phyloP scores from a whole-genome alignment of 2,797 vertebrate genomes.

The Lutjanus campechanus region DNA sequence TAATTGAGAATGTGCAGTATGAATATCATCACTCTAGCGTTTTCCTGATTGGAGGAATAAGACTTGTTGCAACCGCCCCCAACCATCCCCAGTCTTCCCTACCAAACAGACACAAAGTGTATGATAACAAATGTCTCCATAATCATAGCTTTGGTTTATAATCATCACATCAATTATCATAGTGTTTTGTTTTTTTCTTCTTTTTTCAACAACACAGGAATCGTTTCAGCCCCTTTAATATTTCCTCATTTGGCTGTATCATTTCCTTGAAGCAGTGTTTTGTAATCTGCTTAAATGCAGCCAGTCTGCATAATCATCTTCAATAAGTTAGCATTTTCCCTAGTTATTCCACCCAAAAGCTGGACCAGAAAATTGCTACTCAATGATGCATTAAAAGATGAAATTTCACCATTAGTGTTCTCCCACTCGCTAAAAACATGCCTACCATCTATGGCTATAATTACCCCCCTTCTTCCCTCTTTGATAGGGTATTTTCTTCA shows the following conservation, averaged over 20 bases:
- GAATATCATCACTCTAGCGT: too few relatives aligned
- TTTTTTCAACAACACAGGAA: background rate
- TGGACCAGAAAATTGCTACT: slow-evolving; percentile 51
- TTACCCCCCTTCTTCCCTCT: slow-evolving; percentile 21
- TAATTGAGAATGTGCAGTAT: too few relatives aligned
- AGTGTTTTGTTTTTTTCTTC: background rate
- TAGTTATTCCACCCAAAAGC: slow-evolving; percentile 41
- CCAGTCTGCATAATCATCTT: slow-evolving; percentile 44
- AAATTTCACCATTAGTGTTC: slow-evolving; percentile 36
- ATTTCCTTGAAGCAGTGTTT: slow-evolving; percentile 41
- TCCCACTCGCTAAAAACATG: slow-evolving; percentile 32
- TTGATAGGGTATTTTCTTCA: slow-evolving; percentile 30
- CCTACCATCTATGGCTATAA: slow-evolving; percentile 38
- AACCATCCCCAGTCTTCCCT: too few relatives aligned
- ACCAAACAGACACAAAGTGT: background rate
- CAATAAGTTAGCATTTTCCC: slow-evolving; percentile 30
- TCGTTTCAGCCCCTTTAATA: slow-evolving; percentile 12
- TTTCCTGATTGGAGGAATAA: too few relatives aligned
- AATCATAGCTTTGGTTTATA: background rate
- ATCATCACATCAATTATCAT: background rate
- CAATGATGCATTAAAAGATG: slow-evolving; percentile 54
- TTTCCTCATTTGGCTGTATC: slow-evolving; percentile 9
- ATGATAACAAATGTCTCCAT: background rate
- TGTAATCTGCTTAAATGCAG: slow-evolving; percentile 52
- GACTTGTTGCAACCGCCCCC: too few relatives aligned